These are phyloP conservation scores for Xerus rutilus DNA, from an alignment of 2,797 vertebrate genomes.

Conservation along the genomic window DNA sequence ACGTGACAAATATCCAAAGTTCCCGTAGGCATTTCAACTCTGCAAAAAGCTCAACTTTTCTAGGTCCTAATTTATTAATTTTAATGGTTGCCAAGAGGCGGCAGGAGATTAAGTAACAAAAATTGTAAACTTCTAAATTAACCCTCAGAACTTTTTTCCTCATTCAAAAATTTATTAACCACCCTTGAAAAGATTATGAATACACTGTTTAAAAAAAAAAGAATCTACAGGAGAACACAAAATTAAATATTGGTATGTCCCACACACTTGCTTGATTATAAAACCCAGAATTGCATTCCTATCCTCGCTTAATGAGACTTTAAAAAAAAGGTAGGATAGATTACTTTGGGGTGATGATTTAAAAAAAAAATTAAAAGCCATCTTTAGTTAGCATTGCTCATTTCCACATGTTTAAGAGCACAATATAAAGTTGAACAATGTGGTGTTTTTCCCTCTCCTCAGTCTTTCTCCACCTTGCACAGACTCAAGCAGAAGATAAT, in stretches of 20 bases:
- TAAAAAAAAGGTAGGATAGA: neutral
- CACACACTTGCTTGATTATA: neutral
- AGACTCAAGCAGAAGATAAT: slow-evolving; percentile 65
- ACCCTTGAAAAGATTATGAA: neutral
- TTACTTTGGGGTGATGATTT: neutral
- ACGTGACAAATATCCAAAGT: neutral
- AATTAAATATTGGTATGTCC: neutral
- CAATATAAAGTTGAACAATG: slow-evolving; percentile 7
- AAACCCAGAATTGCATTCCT: slow-evolving; percentile 3
- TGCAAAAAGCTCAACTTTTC: neutral
- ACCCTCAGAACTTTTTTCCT: neutral
- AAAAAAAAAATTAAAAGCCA: neutral
- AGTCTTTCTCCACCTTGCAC: slow-evolving; percentile 30
- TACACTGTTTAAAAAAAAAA: neutral
- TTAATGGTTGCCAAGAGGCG: neutral
- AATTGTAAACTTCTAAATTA: slow-evolving; percentile 30
- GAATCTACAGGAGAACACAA: neutral
- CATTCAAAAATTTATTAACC: neutral
- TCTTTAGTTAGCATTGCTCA: neutral
- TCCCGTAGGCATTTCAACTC: neutral
- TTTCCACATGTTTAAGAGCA: neutral
- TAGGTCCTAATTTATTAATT: neutral
- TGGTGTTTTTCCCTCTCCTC: neutral
- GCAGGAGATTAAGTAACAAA: neutral
- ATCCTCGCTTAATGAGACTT: neutral